Evolutionary conservation across 2,888 invertebrate species (phyloP).

Genomic region (Ormyrus labotus): DNA sequence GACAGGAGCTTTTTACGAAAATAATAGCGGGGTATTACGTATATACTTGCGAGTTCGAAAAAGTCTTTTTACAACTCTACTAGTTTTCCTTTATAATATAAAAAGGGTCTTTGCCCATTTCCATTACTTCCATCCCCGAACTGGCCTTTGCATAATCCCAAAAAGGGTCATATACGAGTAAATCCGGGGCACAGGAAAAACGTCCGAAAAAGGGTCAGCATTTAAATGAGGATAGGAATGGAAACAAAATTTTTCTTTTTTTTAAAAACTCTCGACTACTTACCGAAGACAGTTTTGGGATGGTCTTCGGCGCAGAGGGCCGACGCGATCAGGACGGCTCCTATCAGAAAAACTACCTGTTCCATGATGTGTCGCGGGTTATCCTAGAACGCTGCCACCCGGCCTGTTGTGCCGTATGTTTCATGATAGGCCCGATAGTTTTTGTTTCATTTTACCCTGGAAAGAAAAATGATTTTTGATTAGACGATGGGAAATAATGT

Average conservation of each 20-base stretch:
- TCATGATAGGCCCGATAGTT: constrained; percentile 67
- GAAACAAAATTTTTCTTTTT: not conserved
- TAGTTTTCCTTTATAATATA: too few species aligned
- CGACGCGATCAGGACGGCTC: constrained; percentile 65
- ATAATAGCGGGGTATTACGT: too few species aligned
- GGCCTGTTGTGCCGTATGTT: constrained; percentile 60
- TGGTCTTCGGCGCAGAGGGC: constrained; percentile 67
- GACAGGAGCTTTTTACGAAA: too few species aligned
- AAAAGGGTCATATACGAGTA: too few species aligned
- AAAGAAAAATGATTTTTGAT: constrained; percentile 33
- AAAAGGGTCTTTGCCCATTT: too few species aligned
- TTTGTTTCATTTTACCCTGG: constrained; percentile 66
- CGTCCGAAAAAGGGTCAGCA: not conserved
- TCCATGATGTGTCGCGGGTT: constrained; percentile 71
- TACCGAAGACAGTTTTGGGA: constrained; percentile 68
- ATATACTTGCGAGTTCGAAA: too few species aligned
- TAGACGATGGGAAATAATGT: too few species aligned
- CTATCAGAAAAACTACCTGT: constrained; percentile 68
- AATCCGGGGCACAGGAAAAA: not conserved
- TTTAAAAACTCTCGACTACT: constrained; percentile 55
- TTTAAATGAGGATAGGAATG: not conserved
- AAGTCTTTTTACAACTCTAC: too few species aligned
- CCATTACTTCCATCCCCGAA: too few species aligned
- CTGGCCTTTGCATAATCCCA: too few species aligned
- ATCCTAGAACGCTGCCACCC: constrained; percentile 65